Evolutionary conservation across 2,113 vertebrate genomes (phyloP).

Genomic region (Platysternon megacephalum): DNA sequence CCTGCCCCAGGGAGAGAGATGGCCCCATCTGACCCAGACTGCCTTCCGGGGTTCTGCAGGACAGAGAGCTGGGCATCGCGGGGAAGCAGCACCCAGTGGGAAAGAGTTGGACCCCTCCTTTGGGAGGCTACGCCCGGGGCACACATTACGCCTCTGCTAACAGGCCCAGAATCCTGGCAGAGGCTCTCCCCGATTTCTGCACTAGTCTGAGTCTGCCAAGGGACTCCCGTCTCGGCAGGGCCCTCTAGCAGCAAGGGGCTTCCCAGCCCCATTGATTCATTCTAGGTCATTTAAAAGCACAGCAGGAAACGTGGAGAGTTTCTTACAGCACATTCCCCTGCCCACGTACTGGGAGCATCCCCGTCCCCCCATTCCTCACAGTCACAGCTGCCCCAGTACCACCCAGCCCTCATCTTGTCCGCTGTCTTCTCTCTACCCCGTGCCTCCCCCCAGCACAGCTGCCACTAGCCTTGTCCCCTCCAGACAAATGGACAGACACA

Average conservation of each 20-base stretch:
- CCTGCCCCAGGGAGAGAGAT: too few species aligned
- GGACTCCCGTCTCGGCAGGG: neutral
- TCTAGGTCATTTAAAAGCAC: neutral
- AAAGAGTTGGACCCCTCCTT: too few species aligned
- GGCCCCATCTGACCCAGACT: too few species aligned
- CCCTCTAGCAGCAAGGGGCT: neutral
- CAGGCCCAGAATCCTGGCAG: too few species aligned
- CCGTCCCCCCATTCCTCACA: neutral
- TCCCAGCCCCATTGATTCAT: neutral
- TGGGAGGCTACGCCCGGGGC: too few species aligned
- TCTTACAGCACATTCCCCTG: neutral
- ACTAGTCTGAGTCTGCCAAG: too few species aligned
- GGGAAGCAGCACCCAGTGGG: too few species aligned
- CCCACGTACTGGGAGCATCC: neutral
- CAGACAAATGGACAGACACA: neutral
- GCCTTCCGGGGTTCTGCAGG: too few species aligned
- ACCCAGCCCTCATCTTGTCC: neutral
- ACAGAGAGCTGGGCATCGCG: too few species aligned
- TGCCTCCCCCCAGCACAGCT: neutral
- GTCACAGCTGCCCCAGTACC: neutral
- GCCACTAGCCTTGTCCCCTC: neutral
- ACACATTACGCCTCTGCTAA: too few species aligned
- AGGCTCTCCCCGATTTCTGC: neutral
- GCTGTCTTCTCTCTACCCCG: neutral
- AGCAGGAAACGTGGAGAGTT: neutral